Evolutionary conservation across 1,140 invertebrate species (phyloP).

Genomic region (Ceratosolen fusciceps): DNA sequence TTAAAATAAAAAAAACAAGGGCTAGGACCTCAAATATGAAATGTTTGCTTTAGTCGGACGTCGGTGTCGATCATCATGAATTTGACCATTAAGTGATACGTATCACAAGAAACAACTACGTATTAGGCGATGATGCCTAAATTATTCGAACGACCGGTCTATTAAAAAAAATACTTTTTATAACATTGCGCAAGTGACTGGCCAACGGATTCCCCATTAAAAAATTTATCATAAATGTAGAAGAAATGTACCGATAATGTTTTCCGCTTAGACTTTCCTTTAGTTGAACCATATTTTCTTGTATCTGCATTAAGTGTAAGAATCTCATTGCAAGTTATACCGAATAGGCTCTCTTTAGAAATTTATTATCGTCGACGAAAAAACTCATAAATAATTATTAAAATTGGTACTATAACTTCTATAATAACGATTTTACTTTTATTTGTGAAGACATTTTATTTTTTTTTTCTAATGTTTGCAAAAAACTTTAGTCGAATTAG

Average conservation of each 20-base stretch:
- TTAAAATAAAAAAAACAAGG: not conserved
- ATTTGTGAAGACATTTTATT: no score
- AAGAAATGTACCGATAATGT: not conserved
- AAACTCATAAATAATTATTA: not conserved
- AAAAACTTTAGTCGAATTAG: no score
- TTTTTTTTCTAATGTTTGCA: no score
- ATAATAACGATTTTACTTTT: no score
- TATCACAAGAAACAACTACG: not conserved
- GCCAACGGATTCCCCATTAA: not conserved
- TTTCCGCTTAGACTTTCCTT: not conserved
- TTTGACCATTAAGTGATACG: not conserved
- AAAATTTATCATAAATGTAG: not conserved
- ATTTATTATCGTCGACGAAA: not conserved
- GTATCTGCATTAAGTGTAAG: not conserved
- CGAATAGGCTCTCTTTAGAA: not conserved
- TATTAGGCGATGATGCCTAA: no score
- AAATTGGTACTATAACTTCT: no score
- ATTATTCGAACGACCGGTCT: slow-evolving; percentile 28
- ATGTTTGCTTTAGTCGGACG: not conserved
- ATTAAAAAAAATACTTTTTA: slow-evolving; percentile 29
- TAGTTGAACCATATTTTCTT: not conserved
- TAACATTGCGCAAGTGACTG: slow-evolving; percentile 3
- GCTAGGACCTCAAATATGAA: not conserved
- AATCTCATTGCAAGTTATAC: not conserved
- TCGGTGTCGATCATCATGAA: slow-evolving; percentile 15